Base-by-base conservation (phyloP, 2,888 invertebrate genomes). In the Anorthoa munda region DNA sequence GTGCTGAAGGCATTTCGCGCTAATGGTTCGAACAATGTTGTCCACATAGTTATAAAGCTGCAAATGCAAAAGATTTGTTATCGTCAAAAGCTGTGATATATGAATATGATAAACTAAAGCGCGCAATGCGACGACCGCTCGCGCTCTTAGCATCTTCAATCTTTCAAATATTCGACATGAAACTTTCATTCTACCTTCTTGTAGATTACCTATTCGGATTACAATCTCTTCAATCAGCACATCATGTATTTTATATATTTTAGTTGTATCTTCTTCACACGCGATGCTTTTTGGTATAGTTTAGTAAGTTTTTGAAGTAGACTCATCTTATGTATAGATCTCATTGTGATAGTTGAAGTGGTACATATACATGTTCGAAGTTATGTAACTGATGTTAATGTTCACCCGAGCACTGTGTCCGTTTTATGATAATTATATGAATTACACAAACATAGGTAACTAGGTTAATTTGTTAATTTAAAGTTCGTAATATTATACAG, bases 11-110 rank as follows among this genome's bases (percentile, higher is more conserved):
- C 83, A 89, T 87, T 86, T 87, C 87, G 83, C 72, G 93, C 91
- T 93, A 91, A 94, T 95, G 93, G 96, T 95, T 96, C 95, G 96
- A 94, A 95, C 90, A 92, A 94, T 95, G 92, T 90, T 92, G 94
- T 95, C 94, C 94, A 94, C 95, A 81, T 89, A 91, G 91, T 81
- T 87, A 79, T 92, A 90, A 94, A 95, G 95, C 95, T 95, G 94
- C 95, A 95, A 95, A 94, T 95, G 96, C 95, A 96, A 96, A 95
- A 95, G 95, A 95, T 96, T 95, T 95, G 95, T 96, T 95, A 96
- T 96, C 96, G 96, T 96, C 96, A 96, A 96, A 96, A 96, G 96
- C 96, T 96, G 96, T 96, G 96, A 96, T 96, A 96, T 96, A 95
- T 92, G 88, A 94, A 93, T 94, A 94, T 81, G 94, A 92, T 93